Base-by-base conservation (phyloP, 2,888 invertebrate genomes). In the Eubasilissa splendida region DNA sequence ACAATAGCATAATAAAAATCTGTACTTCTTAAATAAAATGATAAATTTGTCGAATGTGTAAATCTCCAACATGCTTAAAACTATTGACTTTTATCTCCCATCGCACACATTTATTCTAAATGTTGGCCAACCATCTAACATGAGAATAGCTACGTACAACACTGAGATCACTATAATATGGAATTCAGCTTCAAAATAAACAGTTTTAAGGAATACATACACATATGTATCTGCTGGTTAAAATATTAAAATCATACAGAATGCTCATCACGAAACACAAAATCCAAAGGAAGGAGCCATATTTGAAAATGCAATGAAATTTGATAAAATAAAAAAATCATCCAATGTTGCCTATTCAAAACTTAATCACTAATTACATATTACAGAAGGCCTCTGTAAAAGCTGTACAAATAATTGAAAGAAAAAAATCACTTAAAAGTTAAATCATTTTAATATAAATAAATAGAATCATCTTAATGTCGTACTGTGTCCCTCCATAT, bases 81-180 rank as follows among this genome's bases (percentile, higher is more conserved):
- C 71, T 73, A 73, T 33, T 73, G 71, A 73, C 71, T 73, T 54
- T 11, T 33, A 31, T 58, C n/a, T 73, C 42, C 56, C 33, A 56
- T n/a, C 50, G 11, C 12, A 50, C 50, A 1, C 5, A 8, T n/a
- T 50, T 42, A 68, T 52, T 68, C 68, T 68, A 68, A 68, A 42
- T 31, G 33, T 68, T 68, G 68, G 50, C 9, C 14, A 33, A 12
- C 31, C 31, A 54, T 56, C 71, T 73, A 73, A 54, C 50, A 42
- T 68, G 71, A 73, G 58, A 56, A 56, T 73, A 58, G 54, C 77
- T 80, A 80, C 68, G 63, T 68, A 80, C 80, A 79, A 80, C 82
- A 80, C 80, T 81, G 80, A 81, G 83, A 83, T 81, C 79, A 83
- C 81, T 81, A 79, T 60, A 74, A 76, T 74, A 81, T 82, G 82